Evolutionary conservation across 2,797 vertebrate species (phyloP).

Genomic region (Squalus acanthias): DNA sequence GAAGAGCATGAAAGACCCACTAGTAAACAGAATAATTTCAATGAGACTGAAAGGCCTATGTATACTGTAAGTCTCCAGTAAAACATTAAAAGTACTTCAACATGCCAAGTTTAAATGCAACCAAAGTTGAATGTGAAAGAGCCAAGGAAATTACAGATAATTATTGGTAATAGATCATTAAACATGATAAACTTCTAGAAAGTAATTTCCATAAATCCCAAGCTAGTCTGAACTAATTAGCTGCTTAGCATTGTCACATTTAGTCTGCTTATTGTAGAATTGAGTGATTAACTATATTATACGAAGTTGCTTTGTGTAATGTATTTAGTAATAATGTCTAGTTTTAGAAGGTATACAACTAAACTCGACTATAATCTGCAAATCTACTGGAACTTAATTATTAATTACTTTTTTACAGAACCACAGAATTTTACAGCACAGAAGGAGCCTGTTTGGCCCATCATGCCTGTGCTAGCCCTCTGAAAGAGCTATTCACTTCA

Average conservation of each 20-base stretch:
- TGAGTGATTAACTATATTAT: background rate
- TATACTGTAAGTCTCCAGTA: background rate
- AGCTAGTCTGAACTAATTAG: background rate
- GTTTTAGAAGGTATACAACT: background rate
- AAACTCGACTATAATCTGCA: background rate
- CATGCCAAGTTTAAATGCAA: background rate
- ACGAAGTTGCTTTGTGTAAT: background rate
- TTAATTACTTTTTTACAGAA: background rate
- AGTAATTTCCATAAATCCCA: constrained; percentile 10
- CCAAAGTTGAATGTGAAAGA: background rate
- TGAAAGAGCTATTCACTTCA: background rate
- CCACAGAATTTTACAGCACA: background rate
- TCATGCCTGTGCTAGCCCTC: background rate
- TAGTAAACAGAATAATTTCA: background rate
- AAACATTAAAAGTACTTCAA: background rate
- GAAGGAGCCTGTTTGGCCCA: background rate
- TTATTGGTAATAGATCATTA: background rate
- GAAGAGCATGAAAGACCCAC: background rate
- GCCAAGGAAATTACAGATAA: constrained; percentile 14
- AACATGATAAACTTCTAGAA: background rate
- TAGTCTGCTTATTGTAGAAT: background rate
- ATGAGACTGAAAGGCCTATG: background rate
- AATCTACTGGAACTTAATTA: background rate
- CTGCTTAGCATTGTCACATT: background rate
- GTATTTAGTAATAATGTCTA: background rate